Base-by-base conservation (phyloP, 1,140 invertebrate species). In the Tetramorium simillimum region DNA sequence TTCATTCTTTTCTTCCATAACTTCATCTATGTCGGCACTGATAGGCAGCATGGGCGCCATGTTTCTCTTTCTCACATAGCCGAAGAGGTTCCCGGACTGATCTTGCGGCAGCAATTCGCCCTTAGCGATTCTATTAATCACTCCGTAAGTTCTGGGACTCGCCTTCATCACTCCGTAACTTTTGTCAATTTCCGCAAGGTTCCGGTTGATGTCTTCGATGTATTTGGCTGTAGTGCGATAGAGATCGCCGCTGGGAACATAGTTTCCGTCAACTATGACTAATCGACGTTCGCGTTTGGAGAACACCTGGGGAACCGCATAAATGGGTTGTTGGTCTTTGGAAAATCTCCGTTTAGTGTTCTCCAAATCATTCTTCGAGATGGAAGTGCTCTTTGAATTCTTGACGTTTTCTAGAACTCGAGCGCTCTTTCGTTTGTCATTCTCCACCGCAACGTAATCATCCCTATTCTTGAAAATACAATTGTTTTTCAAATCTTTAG, bases 171-270 rank as follows among this genome's bases (percentile, higher is more conserved):
- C 92, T 56, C 94, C 94, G 86, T 93, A 94, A 43, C 91, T 95
- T 40, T 94, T 93, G 40, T 95, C 94, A 58, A 95, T 94, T 63
- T 94, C 94, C 0, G 94, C 94, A 6, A 95, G 92, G 80, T 95
- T 95, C 2, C 89, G 87, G 69, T 95, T 95, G n/a, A 95, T 94
- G 56, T 95, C 94, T 58, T 95, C 94, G 78, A 95, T 95, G 81
- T 94, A 95, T 62, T 89, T 91, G 0, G 91, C 92, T 3, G 93
- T 94, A 46, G 92, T 94, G 6, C 93, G 88, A 28, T 94, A 94
- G 2, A 94, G 89, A 90, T 94, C 93, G n/a, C 93, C 93, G 53
- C 93, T 94, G 0, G 93, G 93, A 0, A 94, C 93, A 69, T 95
- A 94, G 86, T 95, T 94, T 0, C 91, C 90, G 21, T 94, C 92